Base-by-base conservation (phyloP, 2,113 vertebrate species). In the Cettia cetti region DNA sequence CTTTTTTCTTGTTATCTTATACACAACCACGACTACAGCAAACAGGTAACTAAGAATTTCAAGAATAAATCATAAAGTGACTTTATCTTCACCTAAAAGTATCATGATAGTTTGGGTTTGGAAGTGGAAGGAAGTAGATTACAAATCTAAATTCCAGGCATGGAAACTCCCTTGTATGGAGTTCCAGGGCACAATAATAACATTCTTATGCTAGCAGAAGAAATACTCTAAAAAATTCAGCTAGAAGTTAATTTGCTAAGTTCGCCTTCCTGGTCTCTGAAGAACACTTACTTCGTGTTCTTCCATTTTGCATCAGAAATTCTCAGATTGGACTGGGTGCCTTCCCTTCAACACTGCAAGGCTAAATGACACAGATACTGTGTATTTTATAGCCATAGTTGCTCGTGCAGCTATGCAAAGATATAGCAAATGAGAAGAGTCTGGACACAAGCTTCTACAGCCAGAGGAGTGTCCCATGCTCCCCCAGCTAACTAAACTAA, bases 121-220 rank as follows among this genome's bases (percentile, higher is more conserved):
- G 14, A 53, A 54, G 18, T 6, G 56, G 31, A 49, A 71, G 70
- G 27, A 75, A 75, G 19, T 71, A 96, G 39, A 92, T 94, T 95
- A 89, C 94, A 96, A 94, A 97, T 96, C 89, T 84, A 89, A 95
- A 87, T 86, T 97, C 95, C 92, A 96, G 93, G 71, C 88, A 93
- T 20, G 78, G 89, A 92, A 96, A 96, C 86, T 96, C 80, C 90
- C 93, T 95, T 90, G 37, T 65, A 96, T 42, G 78, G 66, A 92
- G 63, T 78, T 86, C 52, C 17, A 49, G 49, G 52, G 28, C 54
- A 94, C 68, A 95, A 97, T 65, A 97, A 96, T 95, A 80, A 94
- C 86, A 96, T 97, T 97, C 90, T 84, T 90, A 26, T 5, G 61
- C 64, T 89, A 76, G 63, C 22, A 95, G 39, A 94, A 85, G 52